Base-by-base conservation (phyloP, 2,113 vertebrate species). In the Amphiprion percula region DNA sequence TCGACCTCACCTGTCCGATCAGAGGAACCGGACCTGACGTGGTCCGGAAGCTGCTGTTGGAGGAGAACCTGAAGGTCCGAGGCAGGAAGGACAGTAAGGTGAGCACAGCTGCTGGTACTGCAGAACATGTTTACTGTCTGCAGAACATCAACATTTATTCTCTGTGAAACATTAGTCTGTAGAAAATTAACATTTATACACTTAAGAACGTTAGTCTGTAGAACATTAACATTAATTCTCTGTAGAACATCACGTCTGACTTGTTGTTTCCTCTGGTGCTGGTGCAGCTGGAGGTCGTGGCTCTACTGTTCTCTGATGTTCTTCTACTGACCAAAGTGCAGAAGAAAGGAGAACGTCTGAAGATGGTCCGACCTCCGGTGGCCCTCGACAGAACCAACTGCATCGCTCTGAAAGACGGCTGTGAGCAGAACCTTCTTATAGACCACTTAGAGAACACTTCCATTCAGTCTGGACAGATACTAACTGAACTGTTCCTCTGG, bases 281-380 rank as follows among this genome's bases (percentile, higher is more conserved):
- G 11, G 30, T 72, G 17, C 82, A 96, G 96, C 72, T 95, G 84
- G 96, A 97, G 2, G 92, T 94, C 41, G 86, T 96, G 83, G 91
- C 94, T 55, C 93, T 97, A 65, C 94, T 97, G 33, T 96, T 97
- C 91, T 95, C 96, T 1, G 96, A 97, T 5, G 91, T 96, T 19
- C 90, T 97, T 33, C 92, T 97, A 49, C 79, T 97, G 74, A 95
- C 96, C 66, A 96, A 97, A 92, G 83, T 86, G 24, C 95, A 93
- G n/a, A 96, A 95, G 86, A 97, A 93, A 89, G 87, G 83, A 0
- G 95, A 96, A 71, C 91, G 87, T 49, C 93, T 94, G 80, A 96
- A 96, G 80, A 92, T 97, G 41, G 91, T 96, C 49, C 95, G 94
- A 0, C 94, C 96, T 46, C 96, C 96, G 3, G 82, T 96, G 78